Conservation (phyloP, 2,888 invertebrate species). For the Torymus tubicola region DNA sequence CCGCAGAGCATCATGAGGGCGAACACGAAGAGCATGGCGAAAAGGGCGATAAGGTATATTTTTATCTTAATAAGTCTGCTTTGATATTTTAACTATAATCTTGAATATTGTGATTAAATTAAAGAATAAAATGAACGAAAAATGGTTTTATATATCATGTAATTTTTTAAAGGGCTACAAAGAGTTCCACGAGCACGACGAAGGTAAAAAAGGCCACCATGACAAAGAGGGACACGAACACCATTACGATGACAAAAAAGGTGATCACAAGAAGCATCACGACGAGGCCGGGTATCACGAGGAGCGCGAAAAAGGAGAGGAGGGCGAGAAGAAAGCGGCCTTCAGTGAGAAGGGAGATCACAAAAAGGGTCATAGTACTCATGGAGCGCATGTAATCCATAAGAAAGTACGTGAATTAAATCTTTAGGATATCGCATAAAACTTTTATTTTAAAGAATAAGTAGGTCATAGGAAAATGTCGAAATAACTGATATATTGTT, state of each 20-base stretch:
- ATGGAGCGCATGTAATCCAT: constrained; percentile 77
- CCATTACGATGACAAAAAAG: constrained; percentile 82
- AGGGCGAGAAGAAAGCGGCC: constrained; percentile 75
- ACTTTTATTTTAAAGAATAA: no score
- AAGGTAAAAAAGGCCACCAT: constrained; percentile 80
- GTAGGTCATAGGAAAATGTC: no score
- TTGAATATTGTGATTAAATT: no score
- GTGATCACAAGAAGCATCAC: constrained; percentile 81
- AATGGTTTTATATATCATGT: neutral
- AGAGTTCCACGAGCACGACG: constrained; percentile 71
- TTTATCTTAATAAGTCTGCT: no score
- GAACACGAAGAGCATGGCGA: constrained; percentile 55
- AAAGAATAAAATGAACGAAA: no score
- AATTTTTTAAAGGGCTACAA: constrained; percentile 64
- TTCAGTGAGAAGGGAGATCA: constrained; percentile 75
- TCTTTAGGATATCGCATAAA: no score
- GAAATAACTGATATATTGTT: no score
- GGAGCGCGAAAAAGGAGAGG: constrained; percentile 82
- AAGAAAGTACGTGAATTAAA: constrained; percentile 70
- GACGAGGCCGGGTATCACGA: constrained; percentile 83
- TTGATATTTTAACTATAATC: no score
- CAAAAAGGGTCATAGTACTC: constrained; percentile 76
- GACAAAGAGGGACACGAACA: constrained; percentile 83
- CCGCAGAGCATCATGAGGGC: constrained; percentile 45
- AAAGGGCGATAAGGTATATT: constrained; percentile 61